phyloP scores from a whole-genome alignment of 2,888 invertebrate genomes.

The Steinernema hermaphroditum region DNA sequence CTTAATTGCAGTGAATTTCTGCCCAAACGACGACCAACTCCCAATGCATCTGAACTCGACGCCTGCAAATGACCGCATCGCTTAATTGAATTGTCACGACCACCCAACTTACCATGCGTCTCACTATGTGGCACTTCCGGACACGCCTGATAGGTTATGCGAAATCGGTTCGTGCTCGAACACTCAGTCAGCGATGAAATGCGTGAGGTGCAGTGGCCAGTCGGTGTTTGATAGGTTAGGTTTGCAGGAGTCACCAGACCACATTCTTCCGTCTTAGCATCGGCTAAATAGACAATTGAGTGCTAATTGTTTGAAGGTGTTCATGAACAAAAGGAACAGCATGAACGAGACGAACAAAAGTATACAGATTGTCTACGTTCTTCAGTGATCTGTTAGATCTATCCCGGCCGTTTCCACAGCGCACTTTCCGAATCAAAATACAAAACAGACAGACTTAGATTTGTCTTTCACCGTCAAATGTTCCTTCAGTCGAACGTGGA shows the following conservation, averaged over 20 bases:
- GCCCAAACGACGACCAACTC: slow-evolving; percentile 25
- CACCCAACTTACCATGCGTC: slow-evolving; percentile 21
- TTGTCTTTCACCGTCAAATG: too few species aligned
- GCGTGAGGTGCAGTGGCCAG: slow-evolving; percentile 1
- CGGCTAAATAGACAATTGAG: not conserved
- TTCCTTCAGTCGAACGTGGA: too few species aligned
- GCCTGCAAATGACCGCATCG: slow-evolving; percentile 9
- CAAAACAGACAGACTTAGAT: too few species aligned
- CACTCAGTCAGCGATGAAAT: slow-evolving; percentile 19
- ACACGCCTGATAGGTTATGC: slow-evolving; percentile 18
- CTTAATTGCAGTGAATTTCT: slow-evolving; percentile 20
- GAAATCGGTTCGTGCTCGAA: slow-evolving; percentile 7
- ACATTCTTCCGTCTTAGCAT: slow-evolving; percentile 15
- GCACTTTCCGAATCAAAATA: too few species aligned
- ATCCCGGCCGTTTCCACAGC: too few species aligned
- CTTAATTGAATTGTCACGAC: slow-evolving; percentile 20
- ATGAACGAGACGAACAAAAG: too few species aligned
- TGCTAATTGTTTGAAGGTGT: too few species aligned
- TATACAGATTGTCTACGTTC: too few species aligned
- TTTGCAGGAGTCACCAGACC: slow-evolving; percentile 22
- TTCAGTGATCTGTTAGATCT: too few species aligned
- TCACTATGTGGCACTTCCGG: slow-evolving; percentile 30
- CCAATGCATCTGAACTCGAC: slow-evolving; percentile 29
- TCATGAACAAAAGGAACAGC: too few species aligned
- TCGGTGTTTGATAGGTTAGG: slow-evolving; percentile 6